phyloP scores from a whole-genome alignment of 1,140 invertebrate genomes.

The Aphidius gifuensis region DNA sequence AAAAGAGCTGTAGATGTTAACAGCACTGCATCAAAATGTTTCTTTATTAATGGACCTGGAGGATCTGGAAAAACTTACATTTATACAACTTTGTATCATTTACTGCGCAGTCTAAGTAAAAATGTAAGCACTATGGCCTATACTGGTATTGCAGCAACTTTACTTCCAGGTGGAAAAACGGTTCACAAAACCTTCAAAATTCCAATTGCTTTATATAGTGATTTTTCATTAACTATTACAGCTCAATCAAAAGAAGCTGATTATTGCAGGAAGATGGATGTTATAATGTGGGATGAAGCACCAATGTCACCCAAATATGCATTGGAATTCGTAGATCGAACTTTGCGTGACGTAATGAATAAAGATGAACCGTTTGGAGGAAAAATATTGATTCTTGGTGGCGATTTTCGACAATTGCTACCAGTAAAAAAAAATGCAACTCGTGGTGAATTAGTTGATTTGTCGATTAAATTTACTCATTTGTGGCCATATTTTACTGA shows the following conservation, averaged over 20 bases:
- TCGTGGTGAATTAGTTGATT: constrained; percentile 18
- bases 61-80: constrained; percentile 26
- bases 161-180: not conserved
- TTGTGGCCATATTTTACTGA: constrained; percentile 22
- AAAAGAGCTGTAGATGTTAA: not conserved
- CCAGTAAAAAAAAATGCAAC: constrained; percentile 19
- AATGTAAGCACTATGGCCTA: not conserved
- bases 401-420: constrained; percentile 2
- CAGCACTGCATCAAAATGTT: not conserved
- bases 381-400: not conserved
- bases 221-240: not conserved
- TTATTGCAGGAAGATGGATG: not conserved
- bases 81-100: constrained; percentile 5
- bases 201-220: not conserved
- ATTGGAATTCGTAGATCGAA: not conserved
- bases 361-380: not conserved
- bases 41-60: not conserved
- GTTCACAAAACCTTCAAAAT: constrained; percentile 3
- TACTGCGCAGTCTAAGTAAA: not conserved
- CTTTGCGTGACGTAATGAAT: not conserved
- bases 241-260: not conserved
- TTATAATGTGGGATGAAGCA: not conserved
- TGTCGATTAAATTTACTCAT: constrained; percentile 24
- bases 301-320: constrained; percentile 5
- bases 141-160: constrained; percentile 6